A percentile compares a stretch with the other conserved stretches of the same genome.
These are phyloP conservation scores for Pipistrellus pipistrellus DNA, from an alignment of 2,797 vertebrate genomes.

Conservation along the genomic window DNA sequence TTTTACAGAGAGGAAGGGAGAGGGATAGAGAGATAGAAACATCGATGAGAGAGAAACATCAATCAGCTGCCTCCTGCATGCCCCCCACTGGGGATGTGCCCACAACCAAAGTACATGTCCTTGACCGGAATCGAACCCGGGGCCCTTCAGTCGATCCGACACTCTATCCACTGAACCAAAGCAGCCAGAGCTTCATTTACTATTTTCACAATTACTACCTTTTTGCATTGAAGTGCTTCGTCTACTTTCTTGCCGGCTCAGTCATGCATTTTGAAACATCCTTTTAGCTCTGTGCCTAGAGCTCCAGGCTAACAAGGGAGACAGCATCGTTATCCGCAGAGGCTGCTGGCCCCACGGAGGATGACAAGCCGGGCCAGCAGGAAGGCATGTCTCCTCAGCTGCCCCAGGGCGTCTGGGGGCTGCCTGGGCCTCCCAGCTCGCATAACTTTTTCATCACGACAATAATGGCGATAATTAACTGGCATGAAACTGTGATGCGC, in stretches of 20 bases:
- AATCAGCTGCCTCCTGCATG: no score
- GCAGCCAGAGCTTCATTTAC: neutral
- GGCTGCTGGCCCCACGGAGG: rapidly evolving
- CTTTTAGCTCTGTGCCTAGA: neutral
- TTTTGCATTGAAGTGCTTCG: no score
- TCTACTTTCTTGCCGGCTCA: neutral
- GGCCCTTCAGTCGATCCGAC: no score
- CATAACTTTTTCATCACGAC: conserved; percentile 29
- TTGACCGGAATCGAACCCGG: no score
- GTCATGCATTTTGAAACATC: neutral
- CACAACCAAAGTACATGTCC: no score
- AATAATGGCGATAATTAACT: conserved; percentile 72
- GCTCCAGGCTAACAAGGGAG: neutral
- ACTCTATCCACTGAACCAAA: no score
- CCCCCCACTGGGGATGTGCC: no score
- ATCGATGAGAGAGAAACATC: no score
- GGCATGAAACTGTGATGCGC: neutral
- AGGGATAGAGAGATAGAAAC: no score
- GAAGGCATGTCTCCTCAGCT: neutral
- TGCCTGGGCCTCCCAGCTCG: neutral
- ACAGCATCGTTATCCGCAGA: neutral
- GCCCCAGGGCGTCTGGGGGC: rapidly evolving
- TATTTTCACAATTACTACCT: neutral
- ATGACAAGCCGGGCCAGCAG: neutral
- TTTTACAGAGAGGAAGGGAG: no score